Evolutionary conservation across 2,888 invertebrate species (phyloP), one percentile per base, ranked within the genome.

Genomic region (Meta bourneti): DNA sequence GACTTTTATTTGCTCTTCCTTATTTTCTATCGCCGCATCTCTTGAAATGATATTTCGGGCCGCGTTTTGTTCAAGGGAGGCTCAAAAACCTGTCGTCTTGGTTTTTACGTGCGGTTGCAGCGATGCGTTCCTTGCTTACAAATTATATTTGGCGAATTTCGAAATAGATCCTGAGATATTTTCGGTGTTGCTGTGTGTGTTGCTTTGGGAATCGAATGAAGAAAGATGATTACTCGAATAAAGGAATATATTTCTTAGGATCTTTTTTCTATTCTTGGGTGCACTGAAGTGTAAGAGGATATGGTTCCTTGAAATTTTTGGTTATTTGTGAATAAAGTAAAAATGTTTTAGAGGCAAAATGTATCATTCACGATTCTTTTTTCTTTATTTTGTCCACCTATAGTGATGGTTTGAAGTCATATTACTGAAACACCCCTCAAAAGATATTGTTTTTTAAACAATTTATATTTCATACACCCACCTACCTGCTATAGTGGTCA

Each of bases 1-100:
- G 80, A 74, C n/a, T 88, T 74, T 81, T 81, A 88, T 88, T 81
- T 88, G 88, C 72, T 78, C 19, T 54, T 51, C 34, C 77, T 84
- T 84, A 75, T 84, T 75, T 84, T 54, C 61, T 77, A 77, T 70
- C 49, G 13, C 78, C 11, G 70, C 85, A 49, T 52, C 72, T 19
- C 84, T 84, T 48, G 61, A 84, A 61, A 74, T 84, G 84, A 51
- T 84, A 74, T 84, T 75, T 19, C 54, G 61, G 61, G 79, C 61
- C 11, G 82, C 82, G 52, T 82, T 52, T 82, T 82, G 34, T 34
- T 34, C 34, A 34, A 34, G 34, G 34, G 34, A 34, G 61, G 61
- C 61, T 61, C 61, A 61, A 61, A 61, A 61, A 61, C 61, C 61
- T 61, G 61, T 61, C 61, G 61, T 61, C 61, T 61, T 16, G 61